Percentiles rank a stretch among this genome's conserved stretches.
Conservation (phyloP, 2,113 vertebrate species). For the Motacilla tschutschensis region DNA sequence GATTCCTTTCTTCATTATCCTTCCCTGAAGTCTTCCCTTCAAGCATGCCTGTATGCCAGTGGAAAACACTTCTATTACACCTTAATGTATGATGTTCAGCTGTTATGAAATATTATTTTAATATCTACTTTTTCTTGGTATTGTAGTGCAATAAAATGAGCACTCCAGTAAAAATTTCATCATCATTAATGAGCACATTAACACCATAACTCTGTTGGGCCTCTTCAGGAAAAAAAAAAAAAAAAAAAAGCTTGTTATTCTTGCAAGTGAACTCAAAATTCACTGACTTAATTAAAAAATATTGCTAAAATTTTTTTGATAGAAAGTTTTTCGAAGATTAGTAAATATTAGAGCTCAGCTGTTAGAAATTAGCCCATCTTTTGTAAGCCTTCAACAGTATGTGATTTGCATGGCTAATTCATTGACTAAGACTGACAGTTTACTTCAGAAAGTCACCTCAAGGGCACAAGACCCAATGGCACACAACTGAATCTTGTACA, state of each 20-base stretch:
- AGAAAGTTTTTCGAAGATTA: background rate
- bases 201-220: background rate
- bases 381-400: background rate
- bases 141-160: background rate
- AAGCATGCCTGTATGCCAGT: background rate
- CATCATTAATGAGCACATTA: background rate
- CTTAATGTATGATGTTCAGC: background rate
- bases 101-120: background rate
- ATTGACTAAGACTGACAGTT: background rate
- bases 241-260: background rate
- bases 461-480: background rate
- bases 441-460: background rate
- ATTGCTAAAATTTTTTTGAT: background rate
- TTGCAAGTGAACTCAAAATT: background rate
- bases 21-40: background rate
- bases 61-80: background rate
- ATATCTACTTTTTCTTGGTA: background rate
- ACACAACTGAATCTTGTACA: background rate
- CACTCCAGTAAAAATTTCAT: background rate
- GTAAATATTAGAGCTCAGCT: background rate
- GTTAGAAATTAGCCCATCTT: background rate
- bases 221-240: background rate
- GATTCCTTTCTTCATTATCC: background rate
- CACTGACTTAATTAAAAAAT: background rate
- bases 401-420: background rate